These are phyloP conservation scores for Microctenopoma steveboyesi DNA, from an alignment of 2,797 vertebrate species.

Conservation along the genomic window DNA sequence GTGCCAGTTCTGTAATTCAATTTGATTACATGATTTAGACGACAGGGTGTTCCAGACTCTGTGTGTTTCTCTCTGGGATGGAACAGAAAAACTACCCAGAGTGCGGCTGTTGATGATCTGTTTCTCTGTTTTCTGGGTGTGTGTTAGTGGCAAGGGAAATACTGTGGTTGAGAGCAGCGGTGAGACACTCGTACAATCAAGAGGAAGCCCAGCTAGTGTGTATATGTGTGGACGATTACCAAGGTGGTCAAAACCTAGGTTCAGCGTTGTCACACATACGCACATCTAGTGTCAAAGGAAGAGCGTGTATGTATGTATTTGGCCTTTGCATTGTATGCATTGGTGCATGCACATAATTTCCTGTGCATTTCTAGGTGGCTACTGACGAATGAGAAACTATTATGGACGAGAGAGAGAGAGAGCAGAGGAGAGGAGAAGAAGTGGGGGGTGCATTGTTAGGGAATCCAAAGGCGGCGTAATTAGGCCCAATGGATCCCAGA, in stretches of 20 bases:
- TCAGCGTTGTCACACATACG: slow-evolving; percentile 31
- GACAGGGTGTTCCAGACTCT: slow-evolving; percentile 50
- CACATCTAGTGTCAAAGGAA: slow-evolving; percentile 25
- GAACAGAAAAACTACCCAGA: slow-evolving; percentile 55
- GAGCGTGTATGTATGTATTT: slow-evolving; percentile 4
- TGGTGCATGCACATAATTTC: slow-evolving; percentile 34
- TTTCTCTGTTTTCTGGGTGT: slow-evolving; percentile 66
- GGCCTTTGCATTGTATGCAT: slow-evolving; percentile 8
- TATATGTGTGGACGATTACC: slow-evolving; percentile 43
- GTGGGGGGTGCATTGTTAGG: slow-evolving; percentile 82
- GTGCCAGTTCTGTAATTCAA: slow-evolving; percentile 62
- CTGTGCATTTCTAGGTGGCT: slow-evolving; percentile 61
- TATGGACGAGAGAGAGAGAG: slow-evolving; percentile 48
- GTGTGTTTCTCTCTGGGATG: slow-evolving; percentile 53
- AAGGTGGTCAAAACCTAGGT: slow-evolving; percentile 45
- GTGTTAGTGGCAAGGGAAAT: slow-evolving; percentile 63
- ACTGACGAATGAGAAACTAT: slow-evolving; percentile 65
- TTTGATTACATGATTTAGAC: slow-evolving; percentile 62
- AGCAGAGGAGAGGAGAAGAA: slow-evolving; percentile 59
- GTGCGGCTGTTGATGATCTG: slow-evolving; percentile 64
- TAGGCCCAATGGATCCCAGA: slow-evolving; percentile 86
- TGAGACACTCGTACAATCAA: slow-evolving; percentile 61
- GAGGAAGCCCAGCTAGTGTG: slow-evolving; percentile 43
- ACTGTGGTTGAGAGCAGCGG: slow-evolving; percentile 55
- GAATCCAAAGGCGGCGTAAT: slow-evolving; percentile 85